Evolutionary conservation across 64 coral and sea anemone species (phyloP).

Genomic region (Montipora foliosa): DNA sequence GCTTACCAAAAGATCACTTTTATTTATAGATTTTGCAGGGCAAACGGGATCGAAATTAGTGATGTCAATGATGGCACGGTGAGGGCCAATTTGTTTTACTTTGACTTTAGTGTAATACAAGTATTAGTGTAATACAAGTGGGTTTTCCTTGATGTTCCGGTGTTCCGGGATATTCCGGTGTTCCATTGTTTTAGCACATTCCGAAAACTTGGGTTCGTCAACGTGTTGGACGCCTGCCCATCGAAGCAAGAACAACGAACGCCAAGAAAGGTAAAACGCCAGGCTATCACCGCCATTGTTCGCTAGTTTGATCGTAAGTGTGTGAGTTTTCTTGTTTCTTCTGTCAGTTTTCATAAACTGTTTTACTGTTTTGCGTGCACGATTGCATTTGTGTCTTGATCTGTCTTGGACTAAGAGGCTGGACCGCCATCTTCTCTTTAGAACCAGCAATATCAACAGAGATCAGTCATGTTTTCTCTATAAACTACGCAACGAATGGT

Average conservation of each 20-base stretch:
- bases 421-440: conserved; percentile 15
- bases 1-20: too few species aligned
- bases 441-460: not conserved
- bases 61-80: too few species aligned
- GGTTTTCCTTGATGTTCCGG: too few species aligned
- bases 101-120: too few species aligned
- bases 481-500: not conserved
- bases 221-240: not conserved
- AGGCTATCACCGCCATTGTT: not conserved
- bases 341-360: not conserved
- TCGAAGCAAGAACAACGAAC: not conserved
- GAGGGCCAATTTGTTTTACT: too few species aligned
- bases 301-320: conserved; percentile 3
- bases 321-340: not conserved
- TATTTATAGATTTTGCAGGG: too few species aligned
- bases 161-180: too few species aligned
- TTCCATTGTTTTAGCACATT: too few species aligned
- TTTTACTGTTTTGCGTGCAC: not conserved
- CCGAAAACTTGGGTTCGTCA: not conserved
- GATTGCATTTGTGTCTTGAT: not conserved
- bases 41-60: too few species aligned
- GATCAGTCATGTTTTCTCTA: conserved; percentile 1
- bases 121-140: too few species aligned
- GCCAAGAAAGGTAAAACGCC: not conserved
- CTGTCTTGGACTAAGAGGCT: not conserved